These are phyloP conservation scores for Brachionus angularis DNA, from an alignment of 1,140 invertebrate species.

Conservation along the genomic window DNA sequence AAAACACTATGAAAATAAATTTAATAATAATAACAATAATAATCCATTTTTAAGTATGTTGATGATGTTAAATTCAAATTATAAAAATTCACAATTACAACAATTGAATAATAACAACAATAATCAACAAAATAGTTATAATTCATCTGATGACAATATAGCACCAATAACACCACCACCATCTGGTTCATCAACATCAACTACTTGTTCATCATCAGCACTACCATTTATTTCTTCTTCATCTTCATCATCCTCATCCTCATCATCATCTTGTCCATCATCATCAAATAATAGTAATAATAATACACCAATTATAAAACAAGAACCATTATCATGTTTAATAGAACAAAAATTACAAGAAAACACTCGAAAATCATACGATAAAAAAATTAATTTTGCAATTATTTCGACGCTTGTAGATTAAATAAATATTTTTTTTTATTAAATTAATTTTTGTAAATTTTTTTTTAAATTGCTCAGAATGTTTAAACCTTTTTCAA, in stretches of 20 bases:
- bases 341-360: neutral
- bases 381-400: slow-evolving; percentile 31
- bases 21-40: neutral
- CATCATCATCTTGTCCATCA: neutral
- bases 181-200: slow-evolving; percentile 1
- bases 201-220: neutral
- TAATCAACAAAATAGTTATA: neutral
- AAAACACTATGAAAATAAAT: no score
- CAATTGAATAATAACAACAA: neutral
- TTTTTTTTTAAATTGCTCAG: no score
- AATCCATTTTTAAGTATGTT: slow-evolving; percentile 6
- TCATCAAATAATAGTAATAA: slow-evolving; percentile 32
- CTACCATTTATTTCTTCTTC: slow-evolving; percentile 1
- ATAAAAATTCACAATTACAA: neutral
- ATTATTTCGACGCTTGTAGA: slow-evolving; percentile 28
- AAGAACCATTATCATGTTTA: slow-evolving; percentile 5
- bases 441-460: no score
- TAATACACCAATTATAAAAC: slow-evolving; percentile 12
- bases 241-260: neutral
- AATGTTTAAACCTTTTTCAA: no score
- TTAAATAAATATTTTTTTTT: no score
- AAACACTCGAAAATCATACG: neutral
- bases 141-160: neutral
- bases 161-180: neutral
- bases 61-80: slow-evolving; percentile 7